Evolutionary conservation across 1,140 invertebrate species (phyloP).

Genomic region (Macrobrachium rosenbergii): DNA sequence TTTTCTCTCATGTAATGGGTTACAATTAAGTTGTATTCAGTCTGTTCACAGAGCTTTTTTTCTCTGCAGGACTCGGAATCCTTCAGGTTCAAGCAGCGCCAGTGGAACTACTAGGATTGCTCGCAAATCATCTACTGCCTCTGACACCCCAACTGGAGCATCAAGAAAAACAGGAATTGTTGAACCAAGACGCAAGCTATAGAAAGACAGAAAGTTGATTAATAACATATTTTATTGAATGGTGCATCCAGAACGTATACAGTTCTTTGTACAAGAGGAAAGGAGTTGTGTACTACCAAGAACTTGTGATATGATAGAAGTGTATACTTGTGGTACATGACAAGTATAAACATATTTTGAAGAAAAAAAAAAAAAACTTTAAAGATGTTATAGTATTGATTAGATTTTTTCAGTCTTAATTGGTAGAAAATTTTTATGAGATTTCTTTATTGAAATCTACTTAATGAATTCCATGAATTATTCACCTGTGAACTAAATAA

Average conservation of each 20-base stretch:
- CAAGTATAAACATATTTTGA: no score
- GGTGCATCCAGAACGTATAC: constrained; percentile 1
- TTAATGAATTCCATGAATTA: constrained; percentile 21
- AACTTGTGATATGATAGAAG: constrained; percentile 1
- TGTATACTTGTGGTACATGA: neutral
- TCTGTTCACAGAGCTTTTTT: neutral
- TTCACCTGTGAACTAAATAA: constrained; percentile 28
- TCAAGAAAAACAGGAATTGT: constrained; percentile 64
- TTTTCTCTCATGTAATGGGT: no score
- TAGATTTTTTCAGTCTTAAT: constrained; percentile 7
- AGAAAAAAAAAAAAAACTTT: no score
- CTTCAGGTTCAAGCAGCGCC: constrained; percentile 72
- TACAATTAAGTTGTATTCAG: no score
- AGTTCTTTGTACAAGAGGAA: neutral
- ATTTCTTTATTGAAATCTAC: constrained; percentile 1
- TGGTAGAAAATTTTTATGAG: constrained; percentile 32
- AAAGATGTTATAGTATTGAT: constrained; percentile 5
- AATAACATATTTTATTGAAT: neutral
- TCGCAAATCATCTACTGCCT: constrained; percentile 78
- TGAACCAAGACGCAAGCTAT: constrained; percentile 54
- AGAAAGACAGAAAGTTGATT: neutral
- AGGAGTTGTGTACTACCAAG: neutral
- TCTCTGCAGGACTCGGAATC: constrained; percentile 66
- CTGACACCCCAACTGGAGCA: constrained; percentile 74
- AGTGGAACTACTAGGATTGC: constrained; percentile 77